These are phyloP conservation scores for Microdon myrmicae DNA, from an alignment of 2,888 invertebrate genomes.

Conservation along the genomic window DNA sequence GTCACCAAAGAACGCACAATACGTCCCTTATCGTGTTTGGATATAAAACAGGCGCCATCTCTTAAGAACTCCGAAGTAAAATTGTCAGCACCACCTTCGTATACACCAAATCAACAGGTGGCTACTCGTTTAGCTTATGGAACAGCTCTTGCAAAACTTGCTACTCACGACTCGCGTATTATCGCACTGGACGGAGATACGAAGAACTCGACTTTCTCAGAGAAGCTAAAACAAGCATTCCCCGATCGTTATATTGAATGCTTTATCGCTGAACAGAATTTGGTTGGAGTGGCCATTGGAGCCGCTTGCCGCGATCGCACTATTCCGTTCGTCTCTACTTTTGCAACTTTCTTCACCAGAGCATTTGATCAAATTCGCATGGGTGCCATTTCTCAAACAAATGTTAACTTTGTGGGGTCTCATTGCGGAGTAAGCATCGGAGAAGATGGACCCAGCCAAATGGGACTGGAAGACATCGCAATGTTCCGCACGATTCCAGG, in stretches of 20 bases:
- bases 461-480: conserved; percentile 98
- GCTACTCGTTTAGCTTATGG: conserved; percentile 97
- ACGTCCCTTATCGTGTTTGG: conserved; percentile 74
- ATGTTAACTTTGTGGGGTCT: conserved; percentile 95
- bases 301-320: conserved; percentile 92
- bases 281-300: conserved; percentile 95
- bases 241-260: conserved; percentile 89
- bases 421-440: conserved; percentile 99
- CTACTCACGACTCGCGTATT: conserved; percentile 78
- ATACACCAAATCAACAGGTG: conserved; percentile 80
- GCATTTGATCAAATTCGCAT: conserved; percentile 99
- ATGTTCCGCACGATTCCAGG: conserved; percentile 93
- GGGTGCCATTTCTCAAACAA: conserved; percentile 98
- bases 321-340: conserved; percentile 95
- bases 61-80: conserved; percentile 78
- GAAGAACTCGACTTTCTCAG: conserved; percentile 98
- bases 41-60: conserved; percentile 75
- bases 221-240: conserved; percentile 82
- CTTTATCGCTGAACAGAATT: conserved; percentile 98
- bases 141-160: conserved; percentile 89
- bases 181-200: conserved; percentile 97
- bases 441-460: conserved; percentile 98
- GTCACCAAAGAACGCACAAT: conserved; percentile 55
- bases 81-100: conserved; percentile 83
- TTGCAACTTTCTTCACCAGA: conserved; percentile 96